Base-by-base conservation (phyloP, 1,140 invertebrate species). In the Drosophila nigromelanica region DNA sequence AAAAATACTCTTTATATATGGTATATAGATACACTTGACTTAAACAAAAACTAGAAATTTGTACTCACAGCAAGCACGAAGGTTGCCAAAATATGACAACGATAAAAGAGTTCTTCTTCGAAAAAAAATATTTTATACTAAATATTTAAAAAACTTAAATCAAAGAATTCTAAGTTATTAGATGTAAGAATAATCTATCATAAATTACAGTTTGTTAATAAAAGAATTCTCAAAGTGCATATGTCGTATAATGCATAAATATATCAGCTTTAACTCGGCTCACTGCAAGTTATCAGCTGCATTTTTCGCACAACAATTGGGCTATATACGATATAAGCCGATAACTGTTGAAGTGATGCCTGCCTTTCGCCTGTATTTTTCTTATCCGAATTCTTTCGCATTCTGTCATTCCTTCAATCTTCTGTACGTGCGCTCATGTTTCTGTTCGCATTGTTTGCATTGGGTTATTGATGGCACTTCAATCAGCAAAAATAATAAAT, bases 401-500 rank as follows among this genome's bases (percentile, higher is more conserved):
- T 60, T 39, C 45, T 62, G 10, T 50, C 5, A n/a, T 51, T 56
- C 33, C 30, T 5, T 21, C 11, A 35, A 30, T 45, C 40, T 55
- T 42, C 50, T 55, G 42, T 55, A n/a, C 27, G n/a, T 35, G 40
- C 55, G 58, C 71, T 67, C 60, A 6, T 5, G 27, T 27, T 6
- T 27, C 5, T 1, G 27, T 35, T 8, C 33, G 78, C 60, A 72
- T 86, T 86, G 71, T 78, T 89, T 78, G 75, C 82, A 72, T 73
- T 72, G 63, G 60, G 83, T 82, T 86, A 86, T 86, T 86, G 82
- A 86, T 86, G 67, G 83, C 80, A 80, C 82, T 86, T 86, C 82
- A 86, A 86, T 86, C 82, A 73, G 75, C 86, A 80, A 63, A 89
- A 86, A 86, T 86, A 86, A 86, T 86, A 86, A 86, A 86, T 86